Base-by-base conservation (phyloP, 2,797 vertebrate species). In the Mormyrus hasselquistii region DNA sequence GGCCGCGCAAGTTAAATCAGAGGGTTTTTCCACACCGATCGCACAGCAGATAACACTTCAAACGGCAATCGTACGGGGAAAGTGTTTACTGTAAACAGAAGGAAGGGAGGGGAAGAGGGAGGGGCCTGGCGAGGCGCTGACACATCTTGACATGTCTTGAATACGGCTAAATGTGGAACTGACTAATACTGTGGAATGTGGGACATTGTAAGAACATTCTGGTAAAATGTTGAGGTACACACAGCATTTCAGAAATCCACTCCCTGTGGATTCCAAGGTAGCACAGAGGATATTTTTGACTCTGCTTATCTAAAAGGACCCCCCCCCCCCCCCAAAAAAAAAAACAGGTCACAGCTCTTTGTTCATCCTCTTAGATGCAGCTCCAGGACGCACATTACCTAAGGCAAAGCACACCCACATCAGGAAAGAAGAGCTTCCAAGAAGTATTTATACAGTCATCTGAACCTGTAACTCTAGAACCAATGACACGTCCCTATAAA, bases 71-170 rank as follows among this genome's bases (percentile, higher is more conserved):
- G 34, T 87, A 55, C 53, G 86, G 69, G 50, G 50, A 10, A 62
- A 38, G 9, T 25, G 82, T 88, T 90, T 88, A 86, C 50, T 22
- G 62, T 88, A 86, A 89, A 90, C 88, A 47, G 44, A 4, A 47
- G 47, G 2, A 2, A 50, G 41, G 41, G 52, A 38, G 52, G 29
- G 0, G 29, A 44, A 38, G 6, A 38, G 79, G 79, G 79, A 84
- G 41, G n/a, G 47, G 79, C 41, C 4, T 5, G 0, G 79, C 22
- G 79, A 3, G 50, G 79, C 1, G 1, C 44, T 84, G 73, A 79
- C 73, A 79, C 12, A 79, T 79, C 38, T 79, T 79, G 73, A 41
- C 25, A 55, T 9, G 85, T 52, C 62, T 69, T 69, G 25, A 34
- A 69, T 34, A 69, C 22, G n/a, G 83, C 49, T 86, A 52, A 86